Evolutionary conservation across 1,140 invertebrate genomes (phyloP).

Genomic region (Drosophila nigrodunni): DNA sequence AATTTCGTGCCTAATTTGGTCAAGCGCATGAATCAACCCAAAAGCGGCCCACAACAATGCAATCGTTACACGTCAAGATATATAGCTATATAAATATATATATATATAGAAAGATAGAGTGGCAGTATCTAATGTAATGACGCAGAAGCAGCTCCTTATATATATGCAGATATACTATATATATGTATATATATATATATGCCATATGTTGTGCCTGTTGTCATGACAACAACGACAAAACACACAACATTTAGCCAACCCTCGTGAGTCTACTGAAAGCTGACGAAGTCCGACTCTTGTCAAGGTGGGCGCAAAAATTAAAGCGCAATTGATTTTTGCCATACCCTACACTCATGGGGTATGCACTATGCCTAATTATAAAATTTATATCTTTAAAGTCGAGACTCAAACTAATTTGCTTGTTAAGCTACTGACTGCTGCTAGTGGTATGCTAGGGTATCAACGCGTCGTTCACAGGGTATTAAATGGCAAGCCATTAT

Average conservation of each 20-base stretch:
- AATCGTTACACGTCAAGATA: constrained; percentile 43
- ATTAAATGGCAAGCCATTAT: constrained; percentile 41
- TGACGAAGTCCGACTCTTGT: constrained; percentile 13
- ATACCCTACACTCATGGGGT: constrained; percentile 29
- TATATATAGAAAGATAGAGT: neutral
- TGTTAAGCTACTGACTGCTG: no score
- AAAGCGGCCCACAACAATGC: constrained; percentile 59
- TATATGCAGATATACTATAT: constrained; percentile 16
- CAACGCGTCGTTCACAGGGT: neutral
- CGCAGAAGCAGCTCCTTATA: constrained; percentile 8
- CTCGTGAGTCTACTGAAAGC: constrained; percentile 39
- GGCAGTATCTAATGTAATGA: constrained; percentile 20
- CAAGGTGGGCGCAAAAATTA: constrained; percentile 51
- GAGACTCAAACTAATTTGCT: no score
- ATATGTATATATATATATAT: constrained; percentile 22
- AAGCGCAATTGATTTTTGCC: constrained; percentile 61
- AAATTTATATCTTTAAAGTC: no score
- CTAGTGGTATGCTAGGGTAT: neutral
- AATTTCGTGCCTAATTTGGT: constrained; percentile 77
- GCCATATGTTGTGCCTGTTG: constrained; percentile 66
- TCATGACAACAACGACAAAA: constrained; percentile 66
- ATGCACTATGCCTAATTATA: neutral
- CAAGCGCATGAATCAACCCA: constrained; percentile 58
- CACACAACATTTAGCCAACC: constrained; percentile 50
- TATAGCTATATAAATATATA: constrained; percentile 14